Base-by-base conservation (phyloP, 2,113 vertebrate species). In the Garra rufa region DNA sequence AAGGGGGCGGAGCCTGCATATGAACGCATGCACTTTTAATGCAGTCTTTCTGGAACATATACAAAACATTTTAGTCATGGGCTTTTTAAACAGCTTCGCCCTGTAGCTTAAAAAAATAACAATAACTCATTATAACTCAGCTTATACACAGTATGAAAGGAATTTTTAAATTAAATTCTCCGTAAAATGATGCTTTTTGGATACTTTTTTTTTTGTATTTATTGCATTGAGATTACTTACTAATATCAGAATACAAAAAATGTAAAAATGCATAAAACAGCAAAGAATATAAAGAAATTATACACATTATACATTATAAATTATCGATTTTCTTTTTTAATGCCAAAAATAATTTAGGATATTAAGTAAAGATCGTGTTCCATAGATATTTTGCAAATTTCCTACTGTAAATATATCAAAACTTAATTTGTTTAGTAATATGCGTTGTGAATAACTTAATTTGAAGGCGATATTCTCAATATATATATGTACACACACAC, bases 1-100 rank as follows among this genome's bases (percentile, higher is more conserved):
- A 55, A 65, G 90, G 82, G 92, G 88, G 90, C 82, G 15, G 74
- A 17, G 82, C 67, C 34, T 80, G 43, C 34, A 15, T 44, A 80
- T 50, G 38, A 61, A 38, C 50, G n/a, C 41, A 21, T 79, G 65
- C 80, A 82, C 65, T 3, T 70, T 82, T 82, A 82, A 82, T 71
- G 65, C 46, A 17, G 28, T 26, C 61, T 82, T 52, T 38, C 79
- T 81, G 44, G 46, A 59, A 70, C n/a, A 55, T 10, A 55, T 19
- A 41, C 43, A 43, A 43, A 48, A 50, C 46, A 9, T 38, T 41
- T 77, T 17, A 77, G 50, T 57, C 52, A 55, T 57, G 48, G 48
- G 13, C 3, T 77, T 41, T 77, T 55, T 41, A 41, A 38, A 41
- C 13, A 6, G 50, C 17, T 57, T 74, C n/a, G 21, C 38, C 38